Evolutionary conservation across 2,113 vertebrate genomes (phyloP), one percentile per base, ranked within the genome.

Genomic region (Ophiodon elongatus): DNA sequence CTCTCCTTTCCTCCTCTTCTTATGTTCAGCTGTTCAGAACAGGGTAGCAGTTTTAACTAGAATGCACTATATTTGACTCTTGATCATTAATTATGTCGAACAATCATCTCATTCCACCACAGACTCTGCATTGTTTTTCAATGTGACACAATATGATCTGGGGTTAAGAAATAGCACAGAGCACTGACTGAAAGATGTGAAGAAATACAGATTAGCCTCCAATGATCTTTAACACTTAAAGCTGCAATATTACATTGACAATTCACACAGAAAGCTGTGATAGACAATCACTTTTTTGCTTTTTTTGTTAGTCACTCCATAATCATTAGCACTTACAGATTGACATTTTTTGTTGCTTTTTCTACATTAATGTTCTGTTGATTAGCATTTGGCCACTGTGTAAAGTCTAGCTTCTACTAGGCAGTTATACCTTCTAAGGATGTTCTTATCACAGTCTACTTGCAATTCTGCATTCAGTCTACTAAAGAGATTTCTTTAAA

Each of bases 281-380:
- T 90, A 93, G 95, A 94, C 93, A 92, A 91, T 96, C 88, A 90
- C 66, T 89, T 83, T 37, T 59, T 84, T 85, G 62, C 81, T 86
- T 77, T 81, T 56, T 17, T 73, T 74, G 64, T 72, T 77, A 80
- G 68, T 82, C 54, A 83, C 87, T 81, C 59, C 69, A 84, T 89
- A 79, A 85, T 67, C 79, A 76, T 57, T 81, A 83, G 89, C 82
- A 86, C 91, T 88, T 83, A 88, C 78, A 79, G 64, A 63, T 35
- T 76, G 50, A 37, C 79, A 73, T 76, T 90, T 88, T 59, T 93
- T 86, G 57, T 70, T 13, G 25, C 14, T 85, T 86, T 89, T 93
- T 82, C 88, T 83, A 64, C 77, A 25, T 90, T 92, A 77, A 69
- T 73, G 29, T 84, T 70, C 57, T 87, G 59, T 80, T 82, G 52